These are phyloP conservation scores for Prionailurus bengalensis DNA, from an alignment of 2,113 vertebrate genomes.

Conservation along the genomic window DNA sequence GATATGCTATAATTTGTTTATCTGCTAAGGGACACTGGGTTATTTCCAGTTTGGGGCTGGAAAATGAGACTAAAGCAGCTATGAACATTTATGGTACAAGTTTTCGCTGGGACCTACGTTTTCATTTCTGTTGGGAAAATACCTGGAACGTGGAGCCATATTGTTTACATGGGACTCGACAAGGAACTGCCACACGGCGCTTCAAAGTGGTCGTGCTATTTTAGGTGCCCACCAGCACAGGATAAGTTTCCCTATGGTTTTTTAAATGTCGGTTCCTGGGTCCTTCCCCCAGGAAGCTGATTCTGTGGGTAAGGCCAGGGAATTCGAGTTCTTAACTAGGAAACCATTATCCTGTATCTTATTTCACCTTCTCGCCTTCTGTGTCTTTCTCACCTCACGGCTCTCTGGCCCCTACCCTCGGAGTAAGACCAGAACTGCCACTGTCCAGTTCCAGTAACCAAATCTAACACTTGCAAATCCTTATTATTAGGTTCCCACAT, in stretches of 20 bases:
- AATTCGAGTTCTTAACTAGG: background rate
- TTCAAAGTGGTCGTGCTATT: background rate
- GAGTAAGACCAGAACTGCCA: background rate
- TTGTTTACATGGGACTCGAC: background rate
- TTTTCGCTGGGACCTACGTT: background rate
- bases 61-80: conserved; percentile 11
- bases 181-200: background rate
- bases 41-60: background rate
- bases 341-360: background rate
- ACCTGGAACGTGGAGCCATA: background rate
- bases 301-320: background rate
- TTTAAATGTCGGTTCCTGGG: background rate
- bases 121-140: conserved; percentile 34
- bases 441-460: background rate
- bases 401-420: background rate
- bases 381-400: background rate
- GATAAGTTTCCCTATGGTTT: background rate
- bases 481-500: background rate
- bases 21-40: background rate
- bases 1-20: background rate
- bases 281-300: background rate
- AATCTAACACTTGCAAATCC: background rate
- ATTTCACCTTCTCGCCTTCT: background rate
- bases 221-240: background rate
- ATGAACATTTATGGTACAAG: background rate